Percentiles rank a stretch among this genome's conserved stretches.
Conservation (phyloP, 2,888 invertebrate species). For the Dichetophora obliterata region DNA sequence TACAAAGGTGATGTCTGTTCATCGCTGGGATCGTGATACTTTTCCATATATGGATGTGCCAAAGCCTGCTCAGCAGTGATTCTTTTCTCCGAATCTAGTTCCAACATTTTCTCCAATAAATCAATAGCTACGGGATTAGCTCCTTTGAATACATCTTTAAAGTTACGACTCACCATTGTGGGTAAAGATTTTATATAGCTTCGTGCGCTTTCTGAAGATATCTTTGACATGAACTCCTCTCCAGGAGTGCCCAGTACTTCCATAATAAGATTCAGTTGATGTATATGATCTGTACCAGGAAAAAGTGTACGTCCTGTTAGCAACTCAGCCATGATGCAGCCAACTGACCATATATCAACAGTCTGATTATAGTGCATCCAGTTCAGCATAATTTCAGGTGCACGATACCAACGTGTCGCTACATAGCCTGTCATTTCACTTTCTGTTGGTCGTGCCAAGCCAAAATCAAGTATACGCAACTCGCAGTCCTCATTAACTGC, state of each 20-base stretch:
- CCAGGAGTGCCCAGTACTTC: conserved; percentile 95
- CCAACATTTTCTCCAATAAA: conserved; percentile 94
- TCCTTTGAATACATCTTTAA: conserved; percentile 90
- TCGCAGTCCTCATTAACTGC: conserved; percentile 99
- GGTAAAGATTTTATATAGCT: conserved; percentile 95
- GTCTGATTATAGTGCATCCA: conserved; percentile 99
- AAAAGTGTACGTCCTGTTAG: conserved; percentile 94
- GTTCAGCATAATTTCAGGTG: conserved; percentile 99
- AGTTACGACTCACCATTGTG: conserved; percentile 86
- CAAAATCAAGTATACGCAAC: conserved; percentile 98
- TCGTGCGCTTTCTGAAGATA: conserved; percentile 96
- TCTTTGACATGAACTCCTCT: conserved; percentile 94
- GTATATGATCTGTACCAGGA: conserved; percentile 99
- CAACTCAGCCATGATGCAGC: conserved; percentile 98
- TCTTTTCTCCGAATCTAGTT: conserved; percentile 93
- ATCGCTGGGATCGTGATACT: conserved; percentile 97
- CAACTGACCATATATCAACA: conserved; percentile 99
- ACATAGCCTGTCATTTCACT: conserved; percentile 99
- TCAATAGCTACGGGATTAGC: conserved; percentile 96
- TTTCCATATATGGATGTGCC: conserved; percentile 77
- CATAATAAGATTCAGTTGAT: conserved; percentile 98
- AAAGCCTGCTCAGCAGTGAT: conserved; percentile 80
- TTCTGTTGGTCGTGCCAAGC: conserved; percentile 95
- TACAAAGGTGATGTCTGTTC: conserved; percentile 92
- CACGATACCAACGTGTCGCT: conserved; percentile 93